These are phyloP conservation scores for Apamea sordens DNA, from an alignment of 2,888 invertebrate species.

Conservation along the genomic window DNA sequence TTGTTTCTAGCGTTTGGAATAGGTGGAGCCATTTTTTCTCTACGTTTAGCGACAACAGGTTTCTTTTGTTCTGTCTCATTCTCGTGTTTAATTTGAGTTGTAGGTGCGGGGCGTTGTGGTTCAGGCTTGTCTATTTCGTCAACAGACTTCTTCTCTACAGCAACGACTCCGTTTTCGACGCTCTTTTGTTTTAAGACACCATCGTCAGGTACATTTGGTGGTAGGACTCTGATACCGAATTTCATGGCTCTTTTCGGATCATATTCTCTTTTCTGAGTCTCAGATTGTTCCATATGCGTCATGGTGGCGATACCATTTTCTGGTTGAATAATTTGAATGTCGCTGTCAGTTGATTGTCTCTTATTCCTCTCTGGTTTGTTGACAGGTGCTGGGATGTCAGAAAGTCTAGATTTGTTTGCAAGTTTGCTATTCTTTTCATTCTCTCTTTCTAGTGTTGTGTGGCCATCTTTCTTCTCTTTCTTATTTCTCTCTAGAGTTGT, in stretches of 20 bases:
- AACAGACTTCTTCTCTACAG: constrained; percentile 79
- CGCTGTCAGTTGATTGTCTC: constrained; percentile 82
- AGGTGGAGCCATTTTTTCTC: constrained; percentile 88
- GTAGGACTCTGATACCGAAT: constrained; percentile 92
- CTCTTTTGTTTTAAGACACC: constrained; percentile 86
- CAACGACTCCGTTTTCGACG: constrained; percentile 83
- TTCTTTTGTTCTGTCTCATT: constrained; percentile 87
- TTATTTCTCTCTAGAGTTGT: constrained; percentile 87
- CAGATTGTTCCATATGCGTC: constrained; percentile 84
- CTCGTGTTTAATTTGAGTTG: constrained; percentile 87
- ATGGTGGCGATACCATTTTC: constrained; percentile 79
- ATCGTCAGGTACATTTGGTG: constrained; percentile 89
- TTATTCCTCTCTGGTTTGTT: constrained; percentile 85
- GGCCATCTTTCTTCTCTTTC: constrained; percentile 84
- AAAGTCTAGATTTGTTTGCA: constrained; percentile 81
- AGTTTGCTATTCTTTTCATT: constrained; percentile 88
- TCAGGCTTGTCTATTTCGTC: constrained; percentile 87
- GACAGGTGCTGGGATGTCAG: constrained; percentile 77
- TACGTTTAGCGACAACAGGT: constrained; percentile 89
- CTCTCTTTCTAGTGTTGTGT: constrained; percentile 87
- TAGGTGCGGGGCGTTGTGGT: constrained; percentile 79
- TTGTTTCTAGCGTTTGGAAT: constrained; percentile 87
- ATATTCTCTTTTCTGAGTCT: constrained; percentile 90
- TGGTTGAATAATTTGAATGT: constrained; percentile 84
- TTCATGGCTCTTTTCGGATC: constrained; percentile 91